Evolutionary conservation across 2,113 vertebrate species (phyloP).

Genomic region (Pachyramphus minor): DNA sequence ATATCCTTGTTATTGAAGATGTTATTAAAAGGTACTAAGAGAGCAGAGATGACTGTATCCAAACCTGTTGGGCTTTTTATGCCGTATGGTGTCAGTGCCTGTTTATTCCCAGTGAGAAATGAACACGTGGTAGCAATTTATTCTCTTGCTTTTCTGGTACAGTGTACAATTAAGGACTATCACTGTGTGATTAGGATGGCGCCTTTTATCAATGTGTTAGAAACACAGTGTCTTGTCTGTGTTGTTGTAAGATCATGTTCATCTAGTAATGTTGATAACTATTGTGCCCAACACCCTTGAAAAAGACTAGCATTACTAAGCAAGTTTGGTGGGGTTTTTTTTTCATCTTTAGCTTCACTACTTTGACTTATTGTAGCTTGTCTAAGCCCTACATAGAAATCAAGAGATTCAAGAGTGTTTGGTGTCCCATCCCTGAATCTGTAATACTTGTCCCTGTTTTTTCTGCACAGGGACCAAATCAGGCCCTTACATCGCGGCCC

Average conservation of each 20-base stretch:
- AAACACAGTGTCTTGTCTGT: not conserved
- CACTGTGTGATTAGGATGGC: not conserved
- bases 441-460: not conserved
- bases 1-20: not conserved
- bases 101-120: not conserved
- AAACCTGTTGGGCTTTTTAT: not conserved
- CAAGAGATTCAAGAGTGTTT: not conserved
- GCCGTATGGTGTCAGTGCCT: not conserved
- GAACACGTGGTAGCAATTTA: not conserved
- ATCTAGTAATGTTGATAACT: not conserved
- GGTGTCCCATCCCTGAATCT: not conserved
- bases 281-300: not conserved
- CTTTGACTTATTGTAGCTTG: accelerated
- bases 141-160: not conserved
- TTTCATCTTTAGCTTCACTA: not conserved
- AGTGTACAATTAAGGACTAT: not conserved
- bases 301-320: not conserved
- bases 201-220: not conserved
- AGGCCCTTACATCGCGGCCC: accelerated
- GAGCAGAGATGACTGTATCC: not conserved
- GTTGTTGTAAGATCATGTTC: not conserved
- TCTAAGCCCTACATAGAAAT: not conserved
- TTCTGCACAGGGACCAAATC: not conserved
- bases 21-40: not conserved
- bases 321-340: not conserved